Evolutionary conservation across 2,797 vertebrate genomes (phyloP).

Genomic region (Semaprochilodus insignis): DNA sequence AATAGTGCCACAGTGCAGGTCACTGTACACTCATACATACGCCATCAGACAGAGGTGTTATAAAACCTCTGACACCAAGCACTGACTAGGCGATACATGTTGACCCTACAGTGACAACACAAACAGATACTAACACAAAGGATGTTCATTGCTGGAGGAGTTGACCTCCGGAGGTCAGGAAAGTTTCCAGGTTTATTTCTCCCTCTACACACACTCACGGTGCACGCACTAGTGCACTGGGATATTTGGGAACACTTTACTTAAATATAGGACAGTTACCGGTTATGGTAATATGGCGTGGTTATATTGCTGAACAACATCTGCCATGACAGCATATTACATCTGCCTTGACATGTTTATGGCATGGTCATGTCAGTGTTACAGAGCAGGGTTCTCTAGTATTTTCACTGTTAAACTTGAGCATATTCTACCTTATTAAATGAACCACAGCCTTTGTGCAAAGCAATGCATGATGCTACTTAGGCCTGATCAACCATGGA

Average conservation of each 20-base stretch:
- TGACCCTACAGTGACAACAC: not conserved
- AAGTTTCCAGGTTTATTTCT: not conserved
- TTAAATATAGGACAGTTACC: no score
- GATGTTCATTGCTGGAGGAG: not conserved
- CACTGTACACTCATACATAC: not conserved
- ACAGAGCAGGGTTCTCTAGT: no score
- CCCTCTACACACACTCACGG: not conserved
- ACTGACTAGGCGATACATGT: not conserved
- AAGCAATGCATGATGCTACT: not conserved
- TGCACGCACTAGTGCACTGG: not conserved
- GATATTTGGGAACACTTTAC: no score
- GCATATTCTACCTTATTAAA: not conserved
- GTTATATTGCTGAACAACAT: no score
- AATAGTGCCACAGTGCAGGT: not conserved
- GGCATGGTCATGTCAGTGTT: no score
- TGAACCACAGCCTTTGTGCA: not conserved
- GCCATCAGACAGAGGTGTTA: slow-evolving; percentile 26
- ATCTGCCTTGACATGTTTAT: no score
- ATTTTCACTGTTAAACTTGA: not conserved
- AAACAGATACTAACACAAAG: not conserved
- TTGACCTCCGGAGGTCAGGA: not conserved
- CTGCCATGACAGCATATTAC: no score
- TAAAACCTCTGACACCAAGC: slow-evolving; percentile 4
- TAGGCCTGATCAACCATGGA: not conserved
- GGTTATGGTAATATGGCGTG: no score